phyloP scores from a whole-genome alignment of 2,888 invertebrate species.

The Oscheius onirici region DNA sequence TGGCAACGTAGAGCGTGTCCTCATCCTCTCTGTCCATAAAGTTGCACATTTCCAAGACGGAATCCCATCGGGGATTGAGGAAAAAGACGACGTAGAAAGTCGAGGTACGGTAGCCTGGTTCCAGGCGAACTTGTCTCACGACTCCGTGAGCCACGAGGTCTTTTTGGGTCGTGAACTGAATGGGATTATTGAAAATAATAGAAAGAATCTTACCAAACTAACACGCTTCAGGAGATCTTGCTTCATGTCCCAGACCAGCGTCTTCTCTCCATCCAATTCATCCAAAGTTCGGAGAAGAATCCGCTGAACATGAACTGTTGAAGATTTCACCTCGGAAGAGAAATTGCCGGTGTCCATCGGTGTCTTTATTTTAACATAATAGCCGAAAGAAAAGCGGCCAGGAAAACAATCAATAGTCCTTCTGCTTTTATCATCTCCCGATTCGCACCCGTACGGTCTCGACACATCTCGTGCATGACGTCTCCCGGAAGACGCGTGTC shows the following conservation, averaged over 20 bases:
- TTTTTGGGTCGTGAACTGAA: conserved; percentile 40
- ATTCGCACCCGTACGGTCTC: too few species aligned
- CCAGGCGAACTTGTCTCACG: conserved; percentile 40
- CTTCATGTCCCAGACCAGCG: conserved; percentile 61
- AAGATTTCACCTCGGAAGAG: conserved; percentile 38
- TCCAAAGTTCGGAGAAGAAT: conserved; percentile 60
- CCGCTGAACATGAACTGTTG: conserved; percentile 46
- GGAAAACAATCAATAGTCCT: too few species aligned
- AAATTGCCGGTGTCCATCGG: too few species aligned
- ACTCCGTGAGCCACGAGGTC: conserved; percentile 42
- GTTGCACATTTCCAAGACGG: conserved; percentile 41
- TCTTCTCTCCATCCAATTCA: conserved; percentile 59
- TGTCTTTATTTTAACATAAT: too few species aligned
- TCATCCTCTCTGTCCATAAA: conserved; percentile 41
- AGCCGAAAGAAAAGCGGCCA: too few species aligned
- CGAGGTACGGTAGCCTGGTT: conserved; percentile 22
- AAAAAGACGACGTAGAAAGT: conserved; percentile 46
- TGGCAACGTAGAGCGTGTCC: conserved; percentile 47
- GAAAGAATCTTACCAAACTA: conserved; percentile 46
- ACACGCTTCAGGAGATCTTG: conserved; percentile 56
- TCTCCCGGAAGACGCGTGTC: too few species aligned
- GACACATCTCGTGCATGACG: too few species aligned
- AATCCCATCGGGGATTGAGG: conserved; percentile 39
- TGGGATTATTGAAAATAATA: too few species aligned
- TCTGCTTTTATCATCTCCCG: too few species aligned